A percentile compares a stretch with the other conserved stretches of the same genome.
phyloP scores from a whole-genome alignment of 1,140 invertebrate species.

The Pseudomyrmex cubaensis region DNA sequence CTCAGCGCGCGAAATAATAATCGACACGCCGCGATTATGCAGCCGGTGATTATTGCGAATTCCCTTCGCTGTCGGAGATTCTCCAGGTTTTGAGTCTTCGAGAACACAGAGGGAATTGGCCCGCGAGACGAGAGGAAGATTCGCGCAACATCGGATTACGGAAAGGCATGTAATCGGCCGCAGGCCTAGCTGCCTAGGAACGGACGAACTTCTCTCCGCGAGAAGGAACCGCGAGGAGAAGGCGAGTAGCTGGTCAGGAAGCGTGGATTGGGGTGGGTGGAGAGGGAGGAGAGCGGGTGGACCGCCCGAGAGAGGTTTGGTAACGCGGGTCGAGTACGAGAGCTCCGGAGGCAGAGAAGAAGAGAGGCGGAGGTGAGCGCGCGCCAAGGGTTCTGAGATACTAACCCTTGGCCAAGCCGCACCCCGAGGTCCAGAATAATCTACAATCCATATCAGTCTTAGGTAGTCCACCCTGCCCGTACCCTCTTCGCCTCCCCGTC shows the following conservation, averaged over 20 bases:
- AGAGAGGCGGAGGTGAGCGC: slow-evolving; percentile 74
- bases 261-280: slow-evolving; percentile 51
- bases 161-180: slow-evolving; percentile 79
- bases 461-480: slow-evolving; percentile 81
- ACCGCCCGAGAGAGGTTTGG: slow-evolving; percentile 73
- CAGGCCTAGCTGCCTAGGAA: slow-evolving; percentile 76
- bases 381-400: slow-evolving; percentile 82
- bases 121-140: slow-evolving; percentile 60
- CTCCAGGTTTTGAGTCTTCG: slow-evolving; percentile 57
- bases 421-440: slow-evolving; percentile 86
- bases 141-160: slow-evolving; percentile 77
- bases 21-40: slow-evolving; percentile 36
- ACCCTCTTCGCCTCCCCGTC: slow-evolving; percentile 54
- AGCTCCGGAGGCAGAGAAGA: slow-evolving; percentile 67
- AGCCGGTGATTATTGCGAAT: slow-evolving; percentile 29
- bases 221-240: slow-evolving; percentile 69
- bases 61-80: slow-evolving; percentile 54
- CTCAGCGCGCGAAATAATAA: slow-evolving; percentile 25
- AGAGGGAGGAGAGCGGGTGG: slow-evolving; percentile 51
- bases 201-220: slow-evolving; percentile 70
- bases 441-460: slow-evolving; percentile 86
- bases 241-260: slow-evolving; percentile 66
- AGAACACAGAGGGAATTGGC: slow-evolving; percentile 57
- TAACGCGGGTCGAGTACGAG: slow-evolving; percentile 74
- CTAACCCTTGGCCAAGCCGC: slow-evolving; percentile 85